Evolutionary conservation across 2,113 vertebrate species (phyloP), one percentile per base, ranked within the genome.

Genomic region (Lycocorax pyrrhopterus): DNA sequence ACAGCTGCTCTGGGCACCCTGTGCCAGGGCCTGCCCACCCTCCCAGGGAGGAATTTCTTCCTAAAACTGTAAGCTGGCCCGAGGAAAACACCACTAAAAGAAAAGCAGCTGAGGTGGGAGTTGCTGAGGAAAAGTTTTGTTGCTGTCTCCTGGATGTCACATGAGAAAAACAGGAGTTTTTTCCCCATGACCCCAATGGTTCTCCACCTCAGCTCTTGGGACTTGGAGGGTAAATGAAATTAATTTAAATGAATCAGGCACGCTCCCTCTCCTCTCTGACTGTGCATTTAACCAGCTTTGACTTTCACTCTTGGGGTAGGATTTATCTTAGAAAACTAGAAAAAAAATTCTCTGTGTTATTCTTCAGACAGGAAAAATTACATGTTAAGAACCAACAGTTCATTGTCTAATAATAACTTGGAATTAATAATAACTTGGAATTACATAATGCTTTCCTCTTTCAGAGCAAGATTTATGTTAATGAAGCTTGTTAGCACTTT

Each of bases 41-140:
- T 76, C 21, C 0, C 52, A 67, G 62, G 26, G 21, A 12, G 0
- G 0, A 5, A 59, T 68, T 60, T 2, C 29, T 14, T 9, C 55
- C 74, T 12, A 46, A 78, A 71, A 39, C 4, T 11, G 8, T 17
- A 10, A 44, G 13, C 1, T 49, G 11, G 15, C 6, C 56, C 37
- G n/a, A 63, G 10, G 22, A 10, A 18, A 82, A 46, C 20, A 12
- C 2, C 16, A 20, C 12, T 32, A 39, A 33, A 62, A 66, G 26
- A 51, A 56, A 63, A 84, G 12, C 53, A 77, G 25, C 15, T 8
- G 4, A 49, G 18, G 41, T 8, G 2, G 46, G 25, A 9, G 11
- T 8, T 44, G 25, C 62, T 58, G 63, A 72, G 14, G 53, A 73
- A 44, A 58, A 35, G 18, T 33, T 63, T 82, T 69, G 10, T 16